Evolutionary conservation across 1,140 invertebrate species (phyloP), one percentile per base, ranked within the genome.

Genomic region (Battus philenor): DNA sequence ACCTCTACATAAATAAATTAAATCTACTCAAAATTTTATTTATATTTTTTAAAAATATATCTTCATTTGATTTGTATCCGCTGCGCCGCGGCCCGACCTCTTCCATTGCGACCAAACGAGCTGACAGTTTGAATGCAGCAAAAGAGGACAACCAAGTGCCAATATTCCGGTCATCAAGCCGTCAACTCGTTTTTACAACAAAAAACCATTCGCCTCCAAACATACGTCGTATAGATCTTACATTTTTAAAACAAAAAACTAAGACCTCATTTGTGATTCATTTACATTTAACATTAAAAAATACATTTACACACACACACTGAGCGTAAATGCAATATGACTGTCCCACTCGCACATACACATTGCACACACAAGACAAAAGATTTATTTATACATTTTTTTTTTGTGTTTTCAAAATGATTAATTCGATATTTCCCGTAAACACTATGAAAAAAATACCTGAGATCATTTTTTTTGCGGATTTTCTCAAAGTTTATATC

Each of bases 401-500:
- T 39, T 41, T 36, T 36, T 10, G 20, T 38, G 10, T 41, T 41
- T 41, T 41, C 4, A 4, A 13, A 9, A 29, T 41, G 6, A 16
- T 41, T 26, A 26, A 41, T 41, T 41, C 38, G 29, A 30, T 30
- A 30, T 30, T 30, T 30, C 3, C n/a, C 16, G 13, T 41, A 18
- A 15, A 39, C 12, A 4, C 38, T 41, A 41, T 41, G 12, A 26
- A 41, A 41, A 24, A 41, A 41, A 41, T 41, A 41, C 38, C 24
- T 41, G 38, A 41, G 38, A 41, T 41, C 38, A 27, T 41, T 41
- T 41, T 38, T 39, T 41, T 41, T 41, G 13, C 22, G 8, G 36
- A 29, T 41, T 41, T 41, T 36, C 24, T 27, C 12, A 41, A 11
- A 15, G 15, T 41, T 41, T 41, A 41, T 41, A 27, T 38, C n/a